A percentile compares a stretch with the other conserved stretches of the same genome.
phyloP scores from a whole-genome alignment of 2,113 vertebrate genomes.

The Eretmochelys imbricata region DNA sequence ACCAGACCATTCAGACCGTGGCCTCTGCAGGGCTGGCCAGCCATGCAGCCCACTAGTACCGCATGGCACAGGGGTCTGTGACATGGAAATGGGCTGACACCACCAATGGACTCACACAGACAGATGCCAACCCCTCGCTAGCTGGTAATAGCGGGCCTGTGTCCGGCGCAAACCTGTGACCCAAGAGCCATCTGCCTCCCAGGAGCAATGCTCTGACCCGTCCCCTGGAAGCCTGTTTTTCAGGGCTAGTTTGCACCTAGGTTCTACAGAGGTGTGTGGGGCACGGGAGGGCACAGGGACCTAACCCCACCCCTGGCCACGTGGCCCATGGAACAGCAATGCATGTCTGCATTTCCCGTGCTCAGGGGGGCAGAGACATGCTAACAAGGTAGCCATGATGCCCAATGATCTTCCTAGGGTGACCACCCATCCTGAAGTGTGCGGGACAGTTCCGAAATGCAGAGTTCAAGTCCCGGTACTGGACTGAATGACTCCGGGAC shows the following conservation, averaged over 20 bases:
- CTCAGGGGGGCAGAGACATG: background rate
- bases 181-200: too few relatives aligned
- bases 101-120: background rate
- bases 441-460: too few relatives aligned
- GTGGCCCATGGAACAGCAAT: too few relatives aligned
- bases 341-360: too few relatives aligned
- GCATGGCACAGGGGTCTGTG: background rate
- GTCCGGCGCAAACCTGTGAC: background rate
- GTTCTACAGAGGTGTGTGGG: background rate
- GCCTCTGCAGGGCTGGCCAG: background rate
- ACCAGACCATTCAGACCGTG: background rate
- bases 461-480: too few relatives aligned
- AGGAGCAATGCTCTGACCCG: too few relatives aligned
- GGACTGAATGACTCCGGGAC: too few relatives aligned
- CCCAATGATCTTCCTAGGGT: background rate
- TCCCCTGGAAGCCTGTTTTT: background rate
- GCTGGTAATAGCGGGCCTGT: background rate
- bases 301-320: background rate
- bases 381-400: background rate
- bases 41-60: background rate
- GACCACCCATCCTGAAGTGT: too few relatives aligned
- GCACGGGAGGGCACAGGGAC: background rate
- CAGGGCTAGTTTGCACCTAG: too few relatives aligned
- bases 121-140: background rate
- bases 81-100: background rate